phyloP scores from a whole-genome alignment of 2,888 invertebrate genomes.

The Phragmatobia fuliginosa region DNA sequence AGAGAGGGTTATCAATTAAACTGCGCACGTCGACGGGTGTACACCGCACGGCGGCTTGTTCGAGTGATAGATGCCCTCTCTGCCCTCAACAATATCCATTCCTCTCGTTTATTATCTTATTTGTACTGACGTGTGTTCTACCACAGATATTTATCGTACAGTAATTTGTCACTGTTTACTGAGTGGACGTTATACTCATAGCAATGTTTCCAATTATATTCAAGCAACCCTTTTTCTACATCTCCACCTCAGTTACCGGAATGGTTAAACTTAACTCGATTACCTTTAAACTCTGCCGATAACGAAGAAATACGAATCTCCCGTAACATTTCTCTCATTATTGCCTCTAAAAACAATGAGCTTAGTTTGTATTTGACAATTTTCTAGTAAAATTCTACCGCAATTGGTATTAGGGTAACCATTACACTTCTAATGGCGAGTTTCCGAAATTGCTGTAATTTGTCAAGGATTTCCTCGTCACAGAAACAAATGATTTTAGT shows the following conservation, averaged over 20 bases:
- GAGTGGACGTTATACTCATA: slow-evolving; percentile 42
- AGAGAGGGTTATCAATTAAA: slow-evolving; percentile 56
- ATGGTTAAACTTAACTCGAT: slow-evolving; percentile 46
- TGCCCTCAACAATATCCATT: slow-evolving; percentile 55
- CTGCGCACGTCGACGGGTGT: slow-evolving; percentile 51
- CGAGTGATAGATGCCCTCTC: slow-evolving; percentile 55
- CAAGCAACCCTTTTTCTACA: slow-evolving; percentile 34
- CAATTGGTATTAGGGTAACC: slow-evolving; percentile 14
- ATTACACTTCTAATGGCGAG: slow-evolving; percentile 20
- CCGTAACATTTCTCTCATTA: slow-evolving; percentile 34
- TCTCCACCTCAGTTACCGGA: slow-evolving; percentile 34
- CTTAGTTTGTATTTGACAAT: slow-evolving; percentile 27
- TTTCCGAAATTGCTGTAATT: slow-evolving; percentile 34
- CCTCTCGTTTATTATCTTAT: slow-evolving; percentile 61
- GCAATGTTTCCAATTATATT: slow-evolving; percentile 40
- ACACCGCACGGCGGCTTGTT: slow-evolving; percentile 31
- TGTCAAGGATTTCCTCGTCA: slow-evolving; percentile 18
- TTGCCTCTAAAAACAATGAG: slow-evolving; percentile 32
- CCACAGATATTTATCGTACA: slow-evolving; percentile 41
- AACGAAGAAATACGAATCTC: slow-evolving; percentile 33
- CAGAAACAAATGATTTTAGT: slow-evolving; percentile 19
- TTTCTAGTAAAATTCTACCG: slow-evolving; percentile 9
- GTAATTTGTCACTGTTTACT: slow-evolving; percentile 37
- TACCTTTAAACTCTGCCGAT: slow-evolving; percentile 43
- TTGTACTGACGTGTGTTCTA: slow-evolving; percentile 47